A percentile compares a stretch with the other conserved stretches of the same genome.
Evolutionary conservation across 2,113 vertebrate species (phyloP).

Genomic region (Psophia crepitans): DNA sequence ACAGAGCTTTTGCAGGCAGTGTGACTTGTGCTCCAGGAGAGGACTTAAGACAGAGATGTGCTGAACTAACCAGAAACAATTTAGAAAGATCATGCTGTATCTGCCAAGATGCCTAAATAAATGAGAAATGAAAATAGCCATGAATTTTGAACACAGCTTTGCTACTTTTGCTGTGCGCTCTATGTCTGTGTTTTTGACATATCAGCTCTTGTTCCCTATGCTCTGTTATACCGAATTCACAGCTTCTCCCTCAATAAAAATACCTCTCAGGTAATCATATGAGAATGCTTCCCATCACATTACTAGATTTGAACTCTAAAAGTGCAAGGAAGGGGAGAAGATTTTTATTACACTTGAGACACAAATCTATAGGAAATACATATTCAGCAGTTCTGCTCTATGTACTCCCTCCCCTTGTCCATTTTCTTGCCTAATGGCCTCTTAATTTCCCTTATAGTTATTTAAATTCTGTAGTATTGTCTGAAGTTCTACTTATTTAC

Average conservation of each 20-base stretch:
- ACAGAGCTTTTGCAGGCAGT: conserved; percentile 15
- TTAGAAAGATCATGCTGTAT: neutral
- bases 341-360: neutral
- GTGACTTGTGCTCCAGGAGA: neutral
- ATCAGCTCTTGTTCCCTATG: neutral
- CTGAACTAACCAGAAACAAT: neutral
- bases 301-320: neutral
- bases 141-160: neutral
- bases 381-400: neutral
- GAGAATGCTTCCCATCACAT: neutral
- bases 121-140: neutral
- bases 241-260: neutral
- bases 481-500: neutral
- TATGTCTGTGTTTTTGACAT: neutral
- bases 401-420: neutral
- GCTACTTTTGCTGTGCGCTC: neutral
- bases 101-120: conserved; percentile 24
- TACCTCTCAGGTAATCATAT: neutral
- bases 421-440: neutral
- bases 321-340: neutral
- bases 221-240: neutral
- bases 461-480: neutral
- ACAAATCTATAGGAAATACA: neutral
- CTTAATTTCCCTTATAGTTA: neutral
- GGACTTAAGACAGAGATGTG: neutral